Evolutionary conservation across 2,888 invertebrate species (phyloP).

Genomic region (Xanthorhoe spadicearia): DNA sequence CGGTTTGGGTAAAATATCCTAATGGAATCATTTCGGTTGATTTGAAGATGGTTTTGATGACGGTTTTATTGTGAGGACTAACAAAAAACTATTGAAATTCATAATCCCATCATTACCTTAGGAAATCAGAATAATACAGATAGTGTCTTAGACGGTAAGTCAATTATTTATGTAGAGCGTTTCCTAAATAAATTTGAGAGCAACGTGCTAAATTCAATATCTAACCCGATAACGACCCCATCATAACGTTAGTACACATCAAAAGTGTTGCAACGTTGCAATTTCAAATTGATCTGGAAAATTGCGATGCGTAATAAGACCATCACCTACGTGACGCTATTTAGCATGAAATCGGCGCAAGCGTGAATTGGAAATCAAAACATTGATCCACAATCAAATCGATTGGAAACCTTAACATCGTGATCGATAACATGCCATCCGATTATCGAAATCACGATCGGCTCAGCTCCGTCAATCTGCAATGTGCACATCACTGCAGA

Average conservation of each 20-base stretch:
- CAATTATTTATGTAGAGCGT: background rate
- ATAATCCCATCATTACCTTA: background rate
- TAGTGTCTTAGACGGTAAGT: no score
- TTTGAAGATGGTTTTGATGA: background rate
- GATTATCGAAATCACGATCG: conserved; percentile 81
- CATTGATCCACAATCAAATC: conserved; percentile 81
- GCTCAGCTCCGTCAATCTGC: conserved; percentile 46
- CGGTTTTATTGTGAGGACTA: background rate
- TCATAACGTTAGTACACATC: conserved; percentile 40
- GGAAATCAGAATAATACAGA: no score
- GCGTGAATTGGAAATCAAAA: conserved; percentile 85
- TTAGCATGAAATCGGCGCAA: conserved; percentile 80
- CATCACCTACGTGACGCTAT: conserved; percentile 80
- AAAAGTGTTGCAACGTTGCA: conserved; percentile 54
- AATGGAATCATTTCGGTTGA: conserved; percentile 5
- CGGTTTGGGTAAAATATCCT: background rate
- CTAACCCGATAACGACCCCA: conserved; percentile 9
- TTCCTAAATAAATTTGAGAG: background rate
- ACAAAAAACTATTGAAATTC: background rate
- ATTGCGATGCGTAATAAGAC: conserved; percentile 69
- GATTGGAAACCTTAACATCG: conserved; percentile 79
- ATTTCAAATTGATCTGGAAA: conserved; percentile 72
- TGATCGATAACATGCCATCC: conserved; percentile 81
- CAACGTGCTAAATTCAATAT: background rate
- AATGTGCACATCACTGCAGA: conserved; percentile 46